These are phyloP conservation scores for Nixonia krombeini DNA, from an alignment of 1,140 invertebrate species.

Conservation along the genomic window DNA sequence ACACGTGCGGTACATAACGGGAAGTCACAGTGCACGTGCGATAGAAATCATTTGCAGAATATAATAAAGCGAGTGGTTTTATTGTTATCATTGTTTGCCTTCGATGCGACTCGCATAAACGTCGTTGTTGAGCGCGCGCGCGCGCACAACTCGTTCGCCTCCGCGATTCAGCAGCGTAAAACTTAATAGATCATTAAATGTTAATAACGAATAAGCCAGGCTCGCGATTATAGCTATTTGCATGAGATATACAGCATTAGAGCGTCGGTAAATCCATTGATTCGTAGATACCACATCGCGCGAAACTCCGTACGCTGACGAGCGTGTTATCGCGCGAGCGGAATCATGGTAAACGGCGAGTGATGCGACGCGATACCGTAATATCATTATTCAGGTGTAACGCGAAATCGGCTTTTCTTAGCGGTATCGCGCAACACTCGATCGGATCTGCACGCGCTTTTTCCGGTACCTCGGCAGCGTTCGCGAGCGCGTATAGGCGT, in stretches of 20 bases:
- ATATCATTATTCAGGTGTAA: slow-evolving; percentile 5
- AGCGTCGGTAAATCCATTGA: no score
- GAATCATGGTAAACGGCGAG: background rate
- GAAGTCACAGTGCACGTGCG: slow-evolving; percentile 42
- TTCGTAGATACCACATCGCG: background rate
- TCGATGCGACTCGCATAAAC: background rate
- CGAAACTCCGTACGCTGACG: background rate
- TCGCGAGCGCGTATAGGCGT: slow-evolving; percentile 16
- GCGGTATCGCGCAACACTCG: slow-evolving; percentile 38
- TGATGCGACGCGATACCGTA: background rate
- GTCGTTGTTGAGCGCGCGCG: background rate
- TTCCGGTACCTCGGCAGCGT: background rate
- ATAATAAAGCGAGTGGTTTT: slow-evolving; percentile 42
- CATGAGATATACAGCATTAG: no score
- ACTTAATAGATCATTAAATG: no score
- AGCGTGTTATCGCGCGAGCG: background rate
- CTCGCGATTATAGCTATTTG: no score
- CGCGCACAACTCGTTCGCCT: no score
- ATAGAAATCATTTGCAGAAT: slow-evolving; percentile 40
- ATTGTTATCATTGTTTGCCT: slow-evolving; percentile 37
- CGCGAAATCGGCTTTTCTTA: slow-evolving; percentile 23
- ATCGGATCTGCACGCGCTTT: slow-evolving; percentile 23
- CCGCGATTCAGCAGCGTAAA: no score
- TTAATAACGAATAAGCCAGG: no score
- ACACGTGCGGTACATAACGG: slow-evolving; percentile 46